Base-by-base conservation (phyloP, 1,140 invertebrate species). In the Melitaea cinxia region DNA sequence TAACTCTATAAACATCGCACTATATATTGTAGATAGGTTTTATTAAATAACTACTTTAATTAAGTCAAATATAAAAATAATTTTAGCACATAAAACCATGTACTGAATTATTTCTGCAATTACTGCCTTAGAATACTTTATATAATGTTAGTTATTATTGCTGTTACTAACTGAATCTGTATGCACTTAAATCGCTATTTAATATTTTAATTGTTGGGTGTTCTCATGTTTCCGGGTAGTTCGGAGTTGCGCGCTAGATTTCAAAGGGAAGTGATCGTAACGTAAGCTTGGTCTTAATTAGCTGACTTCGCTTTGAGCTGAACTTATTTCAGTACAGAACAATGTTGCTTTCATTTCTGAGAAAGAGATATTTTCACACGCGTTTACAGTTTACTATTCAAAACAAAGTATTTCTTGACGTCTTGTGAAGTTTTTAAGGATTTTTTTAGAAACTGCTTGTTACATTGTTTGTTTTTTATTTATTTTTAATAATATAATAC, bases 281-380 rank as follows among this genome's bases (percentile, higher is more conserved):
- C 57, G 58, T 70, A 70, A 71, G 58, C 68, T 72, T 62, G 65
- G 60, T 73, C 67, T 74, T 79, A 82, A 82, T 79, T 78, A 80
- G 75, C 70, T 74, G 68, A 69, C 73, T 42, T 75, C 71, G 68
- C 81, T 82, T 80, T 78, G 78, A 82, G 78, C 72, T 58, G 53
- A 56, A 42, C 61, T 55, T 64, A 64, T 64, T 56, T 64, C 61
- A 56, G 61, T 7, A 30, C 50, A 42, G 30, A 56, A 63, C 61
- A 54, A 56, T 56, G 53, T 56, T 63, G 61, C 53, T 63, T 63
- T 63, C 42, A 54, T 63, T 63, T 63, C 39, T 55, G 9, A 56
- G 61, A 63, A 63, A 63, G 37, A 63, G 42, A 42, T 63, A 56
- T 63, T 63, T 49, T 63, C 61, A 37, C 37, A 30, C 21, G 53